Conservation (phyloP, 1,140 invertebrate species). For the Steinernema feltiae region DNA sequence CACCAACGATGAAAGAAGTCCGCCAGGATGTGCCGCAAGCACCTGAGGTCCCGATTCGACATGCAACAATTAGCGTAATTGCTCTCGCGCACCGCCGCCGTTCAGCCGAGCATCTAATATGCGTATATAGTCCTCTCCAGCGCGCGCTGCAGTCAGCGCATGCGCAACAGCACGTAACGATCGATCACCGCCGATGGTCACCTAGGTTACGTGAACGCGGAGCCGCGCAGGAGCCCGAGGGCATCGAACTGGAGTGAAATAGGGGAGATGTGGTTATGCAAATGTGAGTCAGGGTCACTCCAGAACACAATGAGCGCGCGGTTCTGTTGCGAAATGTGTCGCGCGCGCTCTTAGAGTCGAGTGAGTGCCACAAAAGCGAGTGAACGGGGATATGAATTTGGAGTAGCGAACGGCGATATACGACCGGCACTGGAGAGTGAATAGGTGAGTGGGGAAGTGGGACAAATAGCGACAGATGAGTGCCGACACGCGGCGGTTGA, state of each 20-base stretch:
- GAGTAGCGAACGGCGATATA: not conserved
- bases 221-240: not conserved
- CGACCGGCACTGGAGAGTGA: not conserved
- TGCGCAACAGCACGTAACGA: slow-evolving; percentile 1
- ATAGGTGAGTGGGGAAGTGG: not conserved
- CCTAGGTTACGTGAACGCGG: slow-evolving; percentile 3
- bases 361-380: not conserved
- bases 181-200: not conserved
- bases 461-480: not conserved
- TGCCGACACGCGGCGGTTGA: not conserved
- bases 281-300: slow-evolving; percentile 6
- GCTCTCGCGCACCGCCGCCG: not conserved
- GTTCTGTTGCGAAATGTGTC: slow-evolving; percentile 5
- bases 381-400: not conserved
- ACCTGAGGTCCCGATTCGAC: not conserved
- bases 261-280: not conserved
- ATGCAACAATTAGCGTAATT: slow-evolving; percentile 1
- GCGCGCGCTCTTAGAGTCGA: not conserved
- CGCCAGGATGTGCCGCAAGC: not conserved
- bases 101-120: not conserved
- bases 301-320: not conserved
- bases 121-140: not conserved
- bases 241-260: not conserved
- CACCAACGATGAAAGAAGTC: not conserved
- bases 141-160: not conserved